Evolutionary conservation across 2,888 invertebrate genomes (phyloP).

Genomic region (Bembecia ichneumoniformis): DNA sequence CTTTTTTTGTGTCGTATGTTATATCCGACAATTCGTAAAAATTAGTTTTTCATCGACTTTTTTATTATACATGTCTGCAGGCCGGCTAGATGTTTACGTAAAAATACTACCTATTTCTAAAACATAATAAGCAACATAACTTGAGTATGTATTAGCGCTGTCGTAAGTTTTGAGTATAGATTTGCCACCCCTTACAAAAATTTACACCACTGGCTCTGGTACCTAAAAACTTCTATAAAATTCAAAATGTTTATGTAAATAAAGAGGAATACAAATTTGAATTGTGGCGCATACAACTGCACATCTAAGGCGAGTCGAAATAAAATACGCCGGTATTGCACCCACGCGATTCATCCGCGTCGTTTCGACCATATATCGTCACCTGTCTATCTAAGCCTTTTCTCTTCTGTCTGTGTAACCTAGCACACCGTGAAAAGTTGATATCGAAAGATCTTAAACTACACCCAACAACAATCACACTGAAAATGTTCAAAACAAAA

Average conservation of each 20-base stretch:
- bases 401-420: constrained; percentile 8
- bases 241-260: too few relatives aligned
- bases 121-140: too few relatives aligned
- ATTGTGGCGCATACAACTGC: background rate
- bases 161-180: too few relatives aligned
- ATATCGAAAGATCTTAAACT: constrained; percentile 28
- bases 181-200: too few relatives aligned
- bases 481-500: constrained; percentile 32
- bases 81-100: too few relatives aligned
- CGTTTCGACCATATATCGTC: constrained; percentile 36
- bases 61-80: too few relatives aligned
- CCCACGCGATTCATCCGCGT: constrained; percentile 36
- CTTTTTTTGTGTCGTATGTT: background rate
- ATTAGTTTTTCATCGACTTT: too few relatives aligned
- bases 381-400: constrained; percentile 17
- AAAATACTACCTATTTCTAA: too few relatives aligned
- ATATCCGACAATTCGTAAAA: background rate
- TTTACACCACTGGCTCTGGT: too few relatives aligned
- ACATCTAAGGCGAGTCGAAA: background rate
- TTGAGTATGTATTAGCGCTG: too few relatives aligned
- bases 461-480: constrained; percentile 20
- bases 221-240: too few relatives aligned
- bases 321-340: constrained; percentile 16
- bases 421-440: constrained; percentile 32
- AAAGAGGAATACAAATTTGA: background rate